Conservation (phyloP, 92 coral and sea anemone species). For the Ricordea florida region DNA sequence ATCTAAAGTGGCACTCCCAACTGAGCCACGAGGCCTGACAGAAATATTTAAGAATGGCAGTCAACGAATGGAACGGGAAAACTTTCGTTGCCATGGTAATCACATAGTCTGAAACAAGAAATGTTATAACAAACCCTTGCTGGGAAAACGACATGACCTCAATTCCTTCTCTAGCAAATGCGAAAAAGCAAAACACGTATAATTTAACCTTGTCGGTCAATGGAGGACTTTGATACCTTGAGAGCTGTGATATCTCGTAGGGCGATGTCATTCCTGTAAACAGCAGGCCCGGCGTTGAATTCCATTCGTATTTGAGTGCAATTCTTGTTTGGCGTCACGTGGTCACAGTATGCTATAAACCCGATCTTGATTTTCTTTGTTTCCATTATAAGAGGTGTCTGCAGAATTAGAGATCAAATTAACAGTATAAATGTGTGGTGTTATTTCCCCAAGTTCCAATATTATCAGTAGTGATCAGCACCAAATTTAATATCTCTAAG, state of each 20-base stretch:
- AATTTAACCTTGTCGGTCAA: background rate
- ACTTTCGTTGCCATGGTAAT: background rate
- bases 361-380: slow-evolving; percentile 73
- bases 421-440: background rate
- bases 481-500: no score
- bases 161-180: no score
- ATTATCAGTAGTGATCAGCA: no score
- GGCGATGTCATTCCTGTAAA: slow-evolving; percentile 37
- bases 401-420: background rate
- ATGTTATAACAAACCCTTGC: background rate
- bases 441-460: no score
- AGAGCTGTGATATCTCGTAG: slow-evolving; percentile 40
- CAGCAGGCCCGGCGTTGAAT: slow-evolving; percentile 55
- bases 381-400: slow-evolving; percentile 68
- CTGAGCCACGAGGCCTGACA: no score
- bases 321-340: background rate
- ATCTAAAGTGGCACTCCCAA: no score
- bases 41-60: background rate
- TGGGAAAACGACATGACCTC: no score
- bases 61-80: background rate
- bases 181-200: no score
- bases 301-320: slow-evolving; percentile 1
- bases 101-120: background rate
- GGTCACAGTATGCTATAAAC: slow-evolving; percentile 75
- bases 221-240: slow-evolving; percentile 13